A percentile compares a stretch with the other conserved stretches of the same genome.
Evolutionary conservation across 2,797 vertebrate species (phyloP).

Genomic region (Capromys pilorides): DNA sequence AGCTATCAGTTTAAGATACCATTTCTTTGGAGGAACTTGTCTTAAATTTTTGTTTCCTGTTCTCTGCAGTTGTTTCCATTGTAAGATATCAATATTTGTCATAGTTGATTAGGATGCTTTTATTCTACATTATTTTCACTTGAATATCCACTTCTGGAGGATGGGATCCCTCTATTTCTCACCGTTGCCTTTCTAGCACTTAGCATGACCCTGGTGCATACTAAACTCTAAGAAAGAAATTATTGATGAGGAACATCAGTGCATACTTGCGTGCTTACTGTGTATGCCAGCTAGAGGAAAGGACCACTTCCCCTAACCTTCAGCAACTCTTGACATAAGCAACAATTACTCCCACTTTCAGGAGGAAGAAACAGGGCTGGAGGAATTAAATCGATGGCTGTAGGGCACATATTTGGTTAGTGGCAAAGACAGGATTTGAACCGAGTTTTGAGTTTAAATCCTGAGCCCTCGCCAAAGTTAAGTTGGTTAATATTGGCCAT

Average conservation of each 20-base stretch:
- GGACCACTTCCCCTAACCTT: neutral
- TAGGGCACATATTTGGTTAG: neutral
- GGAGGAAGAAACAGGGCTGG: neutral
- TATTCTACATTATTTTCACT: neutral
- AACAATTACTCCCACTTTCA: neutral
- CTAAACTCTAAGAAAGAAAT: neutral
- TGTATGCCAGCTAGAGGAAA: neutral
- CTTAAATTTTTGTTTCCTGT: neutral
- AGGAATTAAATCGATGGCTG: constrained; percentile 23
- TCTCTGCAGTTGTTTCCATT: neutral
- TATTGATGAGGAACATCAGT: neutral
- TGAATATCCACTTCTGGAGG: neutral
- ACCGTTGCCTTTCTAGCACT: neutral
- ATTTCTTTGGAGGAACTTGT: neutral
- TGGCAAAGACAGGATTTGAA: constrained; percentile 58
- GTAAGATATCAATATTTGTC: neutral
- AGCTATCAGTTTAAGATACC: neutral
- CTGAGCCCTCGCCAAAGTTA: constrained; percentile 7
- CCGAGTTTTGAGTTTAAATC: constrained; percentile 19
- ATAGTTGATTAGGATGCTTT: constrained; percentile 6
- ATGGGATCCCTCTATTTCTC: neutral
- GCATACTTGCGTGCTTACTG: neutral
- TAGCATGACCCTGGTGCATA: neutral
- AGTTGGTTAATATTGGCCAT: constrained; percentile 62
- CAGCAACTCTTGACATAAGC: neutral